Base-by-base conservation (phyloP, 2,113 vertebrate species). In the Coptodon bakossiorum region DNA sequence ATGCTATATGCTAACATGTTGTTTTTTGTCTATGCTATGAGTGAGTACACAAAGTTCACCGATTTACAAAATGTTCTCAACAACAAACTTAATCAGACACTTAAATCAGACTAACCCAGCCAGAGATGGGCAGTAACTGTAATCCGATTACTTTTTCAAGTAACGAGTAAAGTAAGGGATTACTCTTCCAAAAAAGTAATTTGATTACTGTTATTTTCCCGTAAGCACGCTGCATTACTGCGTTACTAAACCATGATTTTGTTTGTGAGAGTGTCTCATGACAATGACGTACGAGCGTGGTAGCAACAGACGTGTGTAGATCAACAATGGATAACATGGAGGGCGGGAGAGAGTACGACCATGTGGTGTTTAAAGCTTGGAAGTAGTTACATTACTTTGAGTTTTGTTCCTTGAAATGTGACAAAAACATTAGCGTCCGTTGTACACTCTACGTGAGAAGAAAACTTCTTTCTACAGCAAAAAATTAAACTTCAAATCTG, bases 21-120 rank as follows among this genome's bases (percentile, higher is more conserved):
- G 36, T 68, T 68, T 40, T 40, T 66, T 66, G 61, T 66, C 61
- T 66, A 38, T 66, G 6, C 34, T 66, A 38, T n/a, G 31, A 68
- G 19, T 13, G 38, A 36, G 4, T 10, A 40, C 6, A 27, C 66
- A 27, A 73, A 73, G 66, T 45, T 73, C 22, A 73, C 22, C 5
- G 1, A 27, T 14, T 38, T 68, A 68, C 36, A 19, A 68, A 71
- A 71, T 71, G 36, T 9, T 43, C 22, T 9, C 38, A 45, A 27
- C 38, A 73, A 73, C 22, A 73, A 73, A 73, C 66, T 8, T 27
- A 27, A 45, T 16, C 6, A 10, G 38, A 3, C 1, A 6, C 38
- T 73, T 73, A 27, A 73, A 45, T 45, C 13, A 73, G 8, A 22
- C 13, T 24, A 38, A 36, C 6, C 29, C 59, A 11, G 29, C 2